Evolutionary conservation across 1,140 invertebrate species (phyloP).

Genomic region (Drosophila seguyi): DNA sequence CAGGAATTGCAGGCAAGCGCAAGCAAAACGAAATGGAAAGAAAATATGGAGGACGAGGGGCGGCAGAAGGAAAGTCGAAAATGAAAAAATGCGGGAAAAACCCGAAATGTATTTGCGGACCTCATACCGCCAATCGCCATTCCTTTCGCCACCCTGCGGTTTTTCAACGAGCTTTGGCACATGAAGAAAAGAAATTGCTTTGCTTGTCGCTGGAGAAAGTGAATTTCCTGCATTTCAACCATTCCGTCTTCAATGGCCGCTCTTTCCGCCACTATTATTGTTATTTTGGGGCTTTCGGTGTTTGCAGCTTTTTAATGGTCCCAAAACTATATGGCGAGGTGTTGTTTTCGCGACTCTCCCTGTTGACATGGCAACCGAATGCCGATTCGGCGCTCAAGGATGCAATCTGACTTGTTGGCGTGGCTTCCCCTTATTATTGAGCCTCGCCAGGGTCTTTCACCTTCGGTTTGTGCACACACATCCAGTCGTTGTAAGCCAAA

Average conservation of each 20-base stretch:
- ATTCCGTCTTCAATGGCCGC: constrained; percentile 12
- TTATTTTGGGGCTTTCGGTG: constrained; percentile 46
- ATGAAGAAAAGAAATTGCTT: constrained; percentile 43
- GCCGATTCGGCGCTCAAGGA: constrained; percentile 69
- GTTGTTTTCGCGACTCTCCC: constrained; percentile 27
- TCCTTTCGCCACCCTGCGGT: constrained; percentile 6
- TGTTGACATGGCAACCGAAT: constrained; percentile 57
- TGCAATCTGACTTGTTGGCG: constrained; percentile 37
- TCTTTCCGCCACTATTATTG: constrained; percentile 50
- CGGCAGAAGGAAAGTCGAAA: constrained; percentile 12
- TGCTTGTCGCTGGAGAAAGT: constrained; percentile 48
- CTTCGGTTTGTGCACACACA: not conserved
- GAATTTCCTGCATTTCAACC: constrained; percentile 59
- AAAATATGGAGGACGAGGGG: not conserved
- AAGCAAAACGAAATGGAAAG: constrained; percentile 41
- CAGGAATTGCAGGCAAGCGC: constrained; percentile 45
- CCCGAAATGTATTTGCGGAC: constrained; percentile 38
- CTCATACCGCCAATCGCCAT: not conserved
- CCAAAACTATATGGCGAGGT: constrained; percentile 45
- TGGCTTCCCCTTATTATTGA: constrained; percentile 2
- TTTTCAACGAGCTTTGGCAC: constrained; percentile 36
- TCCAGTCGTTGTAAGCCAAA: constrained; percentile 16
- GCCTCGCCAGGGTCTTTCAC: constrained; percentile 19
- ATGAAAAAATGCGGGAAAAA: constrained; percentile 30
- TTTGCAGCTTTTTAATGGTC: constrained; percentile 61